Evolutionary conservation across 2,888 invertebrate genomes (phyloP).

Genomic region (Drosophila gaucha): DNA sequence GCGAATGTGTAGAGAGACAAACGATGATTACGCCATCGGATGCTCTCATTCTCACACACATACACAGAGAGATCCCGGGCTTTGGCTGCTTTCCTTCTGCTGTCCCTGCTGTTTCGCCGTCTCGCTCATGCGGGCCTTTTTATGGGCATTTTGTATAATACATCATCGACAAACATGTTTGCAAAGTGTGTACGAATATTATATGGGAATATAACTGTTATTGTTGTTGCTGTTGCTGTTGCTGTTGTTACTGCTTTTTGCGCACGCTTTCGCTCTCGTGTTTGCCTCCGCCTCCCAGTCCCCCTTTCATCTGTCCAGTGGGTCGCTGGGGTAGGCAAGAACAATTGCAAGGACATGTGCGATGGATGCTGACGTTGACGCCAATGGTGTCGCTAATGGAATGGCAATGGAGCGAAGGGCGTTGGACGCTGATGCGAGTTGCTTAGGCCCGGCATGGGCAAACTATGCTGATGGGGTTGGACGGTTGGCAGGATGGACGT

Average conservation of each 20-base stretch:
- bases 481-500: constrained; percentile 19
- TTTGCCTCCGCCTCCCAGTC: constrained; percentile 1
- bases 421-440: constrained; percentile 25
- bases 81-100: constrained; percentile 19
- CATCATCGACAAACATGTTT: constrained; percentile 84
- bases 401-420: constrained; percentile 61
- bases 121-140: constrained; percentile 82
- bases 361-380: constrained; percentile 81
- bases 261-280: constrained; percentile 71
- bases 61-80: constrained; percentile 27
- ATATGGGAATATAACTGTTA: constrained; percentile 82
- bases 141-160: constrained; percentile 83
- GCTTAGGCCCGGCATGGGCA: constrained; percentile 25
- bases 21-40: constrained; percentile 80
- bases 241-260: constrained; percentile 65
- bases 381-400: constrained; percentile 81
- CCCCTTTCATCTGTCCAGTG: not conserved
- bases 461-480: constrained; percentile 70
- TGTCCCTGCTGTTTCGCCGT: constrained; percentile 41
- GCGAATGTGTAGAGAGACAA: constrained; percentile 63
- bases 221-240: constrained; percentile 48
- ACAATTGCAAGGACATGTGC: constrained; percentile 83
- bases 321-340: constrained; percentile 47
- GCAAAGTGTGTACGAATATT: constrained; percentile 82
- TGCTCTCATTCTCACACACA: constrained; percentile 70